Percentiles rank a stretch among this genome's conserved stretches.
Conservation (phyloP, 2,797 vertebrate species). For the Gallinago solitaria region DNA sequence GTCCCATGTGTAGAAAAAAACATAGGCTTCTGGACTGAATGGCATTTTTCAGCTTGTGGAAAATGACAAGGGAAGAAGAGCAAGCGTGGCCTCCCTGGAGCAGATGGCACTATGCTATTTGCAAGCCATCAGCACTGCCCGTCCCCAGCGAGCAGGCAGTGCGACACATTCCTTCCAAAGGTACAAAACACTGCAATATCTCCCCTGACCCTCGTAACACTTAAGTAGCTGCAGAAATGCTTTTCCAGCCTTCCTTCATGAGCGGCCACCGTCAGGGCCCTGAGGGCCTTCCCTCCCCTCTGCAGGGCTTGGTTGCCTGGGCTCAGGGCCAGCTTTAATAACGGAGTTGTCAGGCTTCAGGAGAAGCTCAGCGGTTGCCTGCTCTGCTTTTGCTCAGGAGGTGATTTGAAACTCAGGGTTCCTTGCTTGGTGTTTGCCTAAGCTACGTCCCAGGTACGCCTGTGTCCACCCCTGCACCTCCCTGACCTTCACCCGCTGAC, state of each 20-base stretch:
- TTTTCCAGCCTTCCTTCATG: background rate
- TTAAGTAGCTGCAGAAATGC: background rate
- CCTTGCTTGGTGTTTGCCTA: background rate
- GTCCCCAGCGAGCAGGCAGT: rapidly evolving
- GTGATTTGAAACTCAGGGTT: background rate
- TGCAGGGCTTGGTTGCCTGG: background rate
- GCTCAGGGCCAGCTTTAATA: background rate
- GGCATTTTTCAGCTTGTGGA: background rate
- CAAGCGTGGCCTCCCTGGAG: background rate
- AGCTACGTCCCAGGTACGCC: background rate
- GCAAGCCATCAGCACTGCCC: background rate
- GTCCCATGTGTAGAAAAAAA: background rate
- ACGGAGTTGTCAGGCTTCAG: background rate
- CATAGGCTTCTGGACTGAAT: background rate
- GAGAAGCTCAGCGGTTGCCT: background rate
- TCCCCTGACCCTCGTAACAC: background rate
- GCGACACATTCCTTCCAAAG: rapidly evolving
- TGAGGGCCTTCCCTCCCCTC: background rate
- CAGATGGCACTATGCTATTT: background rate
- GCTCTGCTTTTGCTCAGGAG: background rate
- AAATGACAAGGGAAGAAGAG: background rate
- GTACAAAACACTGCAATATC: background rate
- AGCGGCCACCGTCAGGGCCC: background rate
- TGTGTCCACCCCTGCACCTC: background rate
- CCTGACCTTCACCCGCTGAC: background rate